These are phyloP conservation scores for Anisognathus igniventris DNA, from an alignment of 2,797 vertebrate species.

Conservation along the genomic window DNA sequence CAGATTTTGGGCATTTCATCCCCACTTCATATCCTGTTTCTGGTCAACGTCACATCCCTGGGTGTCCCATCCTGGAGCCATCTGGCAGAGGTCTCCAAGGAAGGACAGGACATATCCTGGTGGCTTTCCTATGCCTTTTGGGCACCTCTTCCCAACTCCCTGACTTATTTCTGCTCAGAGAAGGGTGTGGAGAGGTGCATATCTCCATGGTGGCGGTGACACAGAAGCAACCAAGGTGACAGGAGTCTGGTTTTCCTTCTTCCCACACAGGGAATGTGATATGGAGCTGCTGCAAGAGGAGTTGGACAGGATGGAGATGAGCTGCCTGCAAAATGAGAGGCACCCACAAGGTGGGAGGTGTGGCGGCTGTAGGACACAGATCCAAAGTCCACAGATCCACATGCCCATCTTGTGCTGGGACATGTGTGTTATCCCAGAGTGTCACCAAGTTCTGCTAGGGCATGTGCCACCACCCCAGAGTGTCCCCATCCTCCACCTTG, in stretches of 20 bases:
- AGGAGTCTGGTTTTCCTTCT: fast-evolving
- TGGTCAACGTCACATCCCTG: neutral
- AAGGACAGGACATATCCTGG: neutral
- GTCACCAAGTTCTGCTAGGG: neutral
- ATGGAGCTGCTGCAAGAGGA: constrained; percentile 13
- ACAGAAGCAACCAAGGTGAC: neutral
- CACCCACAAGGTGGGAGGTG: neutral
- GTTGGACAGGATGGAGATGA: constrained; percentile 56
- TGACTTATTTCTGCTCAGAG: neutral
- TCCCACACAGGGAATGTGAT: neutral
- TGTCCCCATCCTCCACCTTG: neutral
- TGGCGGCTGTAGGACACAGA: neutral
- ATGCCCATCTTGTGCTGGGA: neutral
- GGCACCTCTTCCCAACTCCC: neutral
- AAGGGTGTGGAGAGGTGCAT: neutral
- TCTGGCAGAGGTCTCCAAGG: neutral
- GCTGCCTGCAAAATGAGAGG: constrained; percentile 61
- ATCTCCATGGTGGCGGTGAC: fast-evolving
- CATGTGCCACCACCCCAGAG: neutral
- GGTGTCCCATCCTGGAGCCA: neutral
- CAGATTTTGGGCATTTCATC: neutral
- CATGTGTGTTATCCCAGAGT: neutral
- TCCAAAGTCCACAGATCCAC: fast-evolving
- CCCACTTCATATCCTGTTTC: neutral
- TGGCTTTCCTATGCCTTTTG: neutral